phyloP scores from a whole-genome alignment of 2,113 vertebrate genomes.

The Bubo blakistoni region DNA sequence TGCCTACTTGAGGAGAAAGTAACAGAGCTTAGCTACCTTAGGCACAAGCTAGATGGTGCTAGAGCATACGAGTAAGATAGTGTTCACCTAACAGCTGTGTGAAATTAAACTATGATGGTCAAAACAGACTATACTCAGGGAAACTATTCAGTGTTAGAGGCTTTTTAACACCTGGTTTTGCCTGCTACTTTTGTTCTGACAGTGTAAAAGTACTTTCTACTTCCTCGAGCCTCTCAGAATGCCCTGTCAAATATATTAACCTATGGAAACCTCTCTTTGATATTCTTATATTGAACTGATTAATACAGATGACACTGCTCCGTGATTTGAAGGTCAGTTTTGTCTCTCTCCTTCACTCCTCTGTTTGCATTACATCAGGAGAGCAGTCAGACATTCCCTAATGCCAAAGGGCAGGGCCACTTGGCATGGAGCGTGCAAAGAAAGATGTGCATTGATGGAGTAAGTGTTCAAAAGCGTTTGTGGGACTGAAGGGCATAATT shows the following conservation, averaged over 20 bases:
- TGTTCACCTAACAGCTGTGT: not conserved
- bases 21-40: not conserved
- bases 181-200: not conserved
- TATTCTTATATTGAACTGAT: not conserved
- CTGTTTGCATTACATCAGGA: not conserved
- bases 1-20: not conserved
- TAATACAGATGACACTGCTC: not conserved
- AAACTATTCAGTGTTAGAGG: not conserved
- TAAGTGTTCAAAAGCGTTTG: not conserved
- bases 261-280: not conserved
- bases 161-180: not conserved
- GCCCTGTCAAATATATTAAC: not conserved
- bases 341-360: not conserved
- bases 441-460: not conserved
- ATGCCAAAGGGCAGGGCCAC: not conserved
- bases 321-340: not conserved
- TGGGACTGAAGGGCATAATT: not conserved
- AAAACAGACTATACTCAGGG: not conserved
- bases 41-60: conserved; percentile 60
- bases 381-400: not conserved
- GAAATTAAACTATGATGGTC: not conserved
- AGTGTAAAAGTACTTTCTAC: not conserved
- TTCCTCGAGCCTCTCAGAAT: not conserved
- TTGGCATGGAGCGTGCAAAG: rapidly evolving
- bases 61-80: not conserved